These are phyloP conservation scores for Lophius piscatorius DNA, from an alignment of 2,113 vertebrate species.

Conservation along the genomic window DNA sequence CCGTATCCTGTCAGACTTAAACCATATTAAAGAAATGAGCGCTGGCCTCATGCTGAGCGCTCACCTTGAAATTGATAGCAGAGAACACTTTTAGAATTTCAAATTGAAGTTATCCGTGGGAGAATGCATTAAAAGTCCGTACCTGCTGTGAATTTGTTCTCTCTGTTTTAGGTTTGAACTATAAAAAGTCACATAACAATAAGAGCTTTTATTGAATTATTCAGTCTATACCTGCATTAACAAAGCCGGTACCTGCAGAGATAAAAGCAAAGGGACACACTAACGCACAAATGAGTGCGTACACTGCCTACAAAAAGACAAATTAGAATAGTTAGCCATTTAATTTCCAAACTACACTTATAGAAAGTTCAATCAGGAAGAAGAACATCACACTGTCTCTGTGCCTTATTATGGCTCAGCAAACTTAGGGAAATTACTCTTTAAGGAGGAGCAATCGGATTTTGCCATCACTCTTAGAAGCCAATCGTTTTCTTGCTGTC, in stretches of 20 bases:
- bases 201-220: no score
- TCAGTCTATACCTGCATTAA: no score
- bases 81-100: constrained; percentile 20
- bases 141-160: constrained; percentile 41
- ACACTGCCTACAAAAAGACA: no score
- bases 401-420: no score
- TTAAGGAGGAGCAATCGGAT: no score
- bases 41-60: constrained; percentile 32
- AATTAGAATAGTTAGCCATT: no score
- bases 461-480: neutral
- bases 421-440: neutral
- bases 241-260: no score
- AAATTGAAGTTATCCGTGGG: constrained; percentile 17
- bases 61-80: constrained; percentile 42
- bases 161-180: constrained; percentile 24
- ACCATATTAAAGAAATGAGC: constrained; percentile 20
- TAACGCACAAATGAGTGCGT: no score
- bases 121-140: constrained; percentile 26
- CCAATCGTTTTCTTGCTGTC: neutral
- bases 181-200: constrained; percentile 17
- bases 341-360: no score
- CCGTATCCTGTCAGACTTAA: constrained; percentile 17
- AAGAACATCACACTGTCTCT: no score
- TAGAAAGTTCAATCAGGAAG: no score
- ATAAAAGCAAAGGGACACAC: no score